Percentiles rank a stretch among this genome's conserved stretches.
phyloP scores from a whole-genome alignment of 2,797 vertebrate species.

The Spea hammondii region DNA sequence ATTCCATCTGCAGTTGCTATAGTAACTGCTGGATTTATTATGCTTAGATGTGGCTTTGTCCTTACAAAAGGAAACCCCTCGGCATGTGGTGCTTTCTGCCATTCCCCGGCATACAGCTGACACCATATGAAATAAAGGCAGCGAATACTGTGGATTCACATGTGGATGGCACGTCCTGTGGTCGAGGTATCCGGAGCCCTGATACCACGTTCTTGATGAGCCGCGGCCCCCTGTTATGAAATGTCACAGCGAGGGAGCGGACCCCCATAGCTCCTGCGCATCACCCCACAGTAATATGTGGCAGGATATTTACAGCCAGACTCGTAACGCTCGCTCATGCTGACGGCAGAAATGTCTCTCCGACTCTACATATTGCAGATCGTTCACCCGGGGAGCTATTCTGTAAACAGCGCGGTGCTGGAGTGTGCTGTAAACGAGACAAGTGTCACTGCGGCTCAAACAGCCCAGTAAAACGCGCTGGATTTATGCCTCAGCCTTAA shows the following conservation, averaged over 20 bases:
- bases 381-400: constrained; percentile 28
- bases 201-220: neutral
- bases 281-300: neutral
- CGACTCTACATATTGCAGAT: neutral
- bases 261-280: neutral
- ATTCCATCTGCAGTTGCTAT: too few relatives aligned
- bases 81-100: too few relatives aligned
- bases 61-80: too few relatives aligned
- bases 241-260: neutral
- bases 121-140: too few relatives aligned
- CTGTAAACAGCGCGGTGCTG: constrained; percentile 26
- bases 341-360: constrained; percentile 28
- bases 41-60: neutral
- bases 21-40: neutral
- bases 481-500: constrained; percentile 32
- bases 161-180: too few relatives aligned
- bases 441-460: constrained; percentile 15
- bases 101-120: too few relatives aligned
- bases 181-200: neutral
- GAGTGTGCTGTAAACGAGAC: neutral
- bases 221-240: too few relatives aligned
- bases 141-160: too few relatives aligned
- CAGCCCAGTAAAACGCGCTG: constrained; percentile 1
- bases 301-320: neutral
- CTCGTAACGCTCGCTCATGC: constrained; percentile 24